Evolutionary conservation across 2,888 invertebrate species (phyloP).

Genomic region (Orchesellides sinensis): DNA sequence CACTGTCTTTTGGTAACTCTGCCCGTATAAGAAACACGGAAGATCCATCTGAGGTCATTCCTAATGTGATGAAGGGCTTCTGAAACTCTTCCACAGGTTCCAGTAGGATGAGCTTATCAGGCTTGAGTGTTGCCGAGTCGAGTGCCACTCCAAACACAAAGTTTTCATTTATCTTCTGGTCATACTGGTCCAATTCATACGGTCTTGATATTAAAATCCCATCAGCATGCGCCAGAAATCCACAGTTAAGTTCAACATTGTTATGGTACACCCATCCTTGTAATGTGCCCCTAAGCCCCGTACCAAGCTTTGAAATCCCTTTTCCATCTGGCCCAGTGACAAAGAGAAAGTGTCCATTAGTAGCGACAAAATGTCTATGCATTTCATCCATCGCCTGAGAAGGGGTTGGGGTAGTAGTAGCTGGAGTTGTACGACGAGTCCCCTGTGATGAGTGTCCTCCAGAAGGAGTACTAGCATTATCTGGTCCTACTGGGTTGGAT

Average conservation of each 20-base stretch:
- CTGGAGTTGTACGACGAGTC: not conserved
- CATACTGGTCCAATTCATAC: slow-evolving; percentile 27
- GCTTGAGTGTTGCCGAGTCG: slow-evolving; percentile 20
- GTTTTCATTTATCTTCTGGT: slow-evolving; percentile 1
- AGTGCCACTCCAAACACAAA: slow-evolving; percentile 21
- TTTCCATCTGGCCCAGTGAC: slow-evolving; percentile 76
- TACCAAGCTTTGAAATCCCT: slow-evolving; percentile 77
- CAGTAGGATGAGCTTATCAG: slow-evolving; percentile 15
- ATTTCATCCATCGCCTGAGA: slow-evolving; percentile 70
- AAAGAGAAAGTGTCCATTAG: slow-evolving; percentile 76
- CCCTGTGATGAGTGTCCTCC: not conserved
- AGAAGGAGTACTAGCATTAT: too few species aligned
- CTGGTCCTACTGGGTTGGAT: not conserved
- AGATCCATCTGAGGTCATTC: slow-evolving; percentile 51
- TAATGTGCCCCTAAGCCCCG: slow-evolving; percentile 76
- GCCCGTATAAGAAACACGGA: slow-evolving; percentile 25
- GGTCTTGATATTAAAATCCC: slow-evolving; percentile 21
- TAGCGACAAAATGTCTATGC: slow-evolving; percentile 76
- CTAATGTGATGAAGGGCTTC: slow-evolving; percentile 25
- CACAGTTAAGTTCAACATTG: slow-evolving; percentile 22
- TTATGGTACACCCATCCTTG: slow-evolving; percentile 74
- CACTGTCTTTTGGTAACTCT: slow-evolving; percentile 12
- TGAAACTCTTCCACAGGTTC: not conserved
- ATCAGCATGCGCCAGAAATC: slow-evolving; percentile 34
- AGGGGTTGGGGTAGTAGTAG: too few species aligned